phyloP scores from a whole-genome alignment of 1,140 invertebrate genomes.

The Cheumatopsyche charites region DNA sequence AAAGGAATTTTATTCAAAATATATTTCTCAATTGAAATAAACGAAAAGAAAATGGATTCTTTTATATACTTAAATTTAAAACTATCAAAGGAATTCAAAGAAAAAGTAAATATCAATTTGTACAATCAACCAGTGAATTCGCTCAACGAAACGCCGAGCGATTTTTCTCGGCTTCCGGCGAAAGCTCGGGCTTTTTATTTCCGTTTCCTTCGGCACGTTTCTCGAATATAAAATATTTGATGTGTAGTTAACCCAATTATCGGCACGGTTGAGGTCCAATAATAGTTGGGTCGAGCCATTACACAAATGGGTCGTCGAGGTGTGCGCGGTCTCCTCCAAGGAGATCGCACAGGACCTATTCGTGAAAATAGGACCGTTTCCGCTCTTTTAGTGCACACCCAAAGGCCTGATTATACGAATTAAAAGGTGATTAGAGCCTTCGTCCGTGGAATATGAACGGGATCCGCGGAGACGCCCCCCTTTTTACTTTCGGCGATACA shows the following conservation, averaged over 20 bases:
- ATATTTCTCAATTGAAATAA: too few relatives aligned
- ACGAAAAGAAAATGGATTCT: too few relatives aligned
- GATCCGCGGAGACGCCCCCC: not conserved
- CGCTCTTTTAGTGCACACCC: conserved; percentile 3
- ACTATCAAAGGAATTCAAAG: too few relatives aligned
- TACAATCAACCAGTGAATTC: too few relatives aligned
- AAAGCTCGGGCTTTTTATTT: not conserved
- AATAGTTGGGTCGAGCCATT: conserved; percentile 12
- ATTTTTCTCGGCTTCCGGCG: not conserved
- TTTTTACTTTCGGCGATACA: not conserved
- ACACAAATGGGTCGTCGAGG: conserved; percentile 13
- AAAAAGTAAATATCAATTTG: too few relatives aligned
- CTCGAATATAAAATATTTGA: conserved; percentile 7
- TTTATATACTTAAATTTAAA: too few relatives aligned
- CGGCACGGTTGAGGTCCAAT: conserved; percentile 7
- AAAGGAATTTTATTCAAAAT: too few relatives aligned
- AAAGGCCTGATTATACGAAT: conserved; percentile 22
- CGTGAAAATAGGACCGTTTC: conserved; percentile 12
- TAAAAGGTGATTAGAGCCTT: conserved; percentile 26
- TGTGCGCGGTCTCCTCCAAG: not conserved
- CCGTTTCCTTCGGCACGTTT: not conserved
- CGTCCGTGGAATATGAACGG: not conserved
- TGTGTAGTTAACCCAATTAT: conserved; percentile 16
- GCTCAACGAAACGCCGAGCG: too few relatives aligned
- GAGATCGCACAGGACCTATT: not conserved